Base-by-base conservation (phyloP, 2,797 vertebrate genomes). In the Anguilla obscura region DNA sequence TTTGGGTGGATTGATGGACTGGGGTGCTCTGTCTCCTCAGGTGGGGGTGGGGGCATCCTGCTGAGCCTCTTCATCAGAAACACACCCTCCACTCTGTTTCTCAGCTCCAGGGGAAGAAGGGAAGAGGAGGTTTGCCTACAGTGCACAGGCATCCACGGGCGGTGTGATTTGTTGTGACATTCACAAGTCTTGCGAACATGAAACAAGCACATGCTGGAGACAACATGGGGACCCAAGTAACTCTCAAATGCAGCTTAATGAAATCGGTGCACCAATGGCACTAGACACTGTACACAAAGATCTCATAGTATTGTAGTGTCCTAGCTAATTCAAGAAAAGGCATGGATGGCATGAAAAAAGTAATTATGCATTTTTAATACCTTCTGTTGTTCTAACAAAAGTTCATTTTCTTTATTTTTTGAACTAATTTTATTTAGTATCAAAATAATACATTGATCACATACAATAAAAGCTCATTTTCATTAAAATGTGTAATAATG, bases 1-100 rank as follows among this genome's bases (percentile, higher is more conserved):
- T 58, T 9, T 58, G 33, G 54, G 54, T 54, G 58, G 86, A 60
- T 80, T 87, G 86, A 87, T 87, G 86, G 74, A 80, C 54, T 60
- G 30, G 50, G 74, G 33, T 9, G 48, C 52, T 83, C 45, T 8
- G 27, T 4, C 79, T 36, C 12, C 30, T 18, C 1, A 30, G 52
- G 84, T 56, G 84, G 84, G 79, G 36, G 56, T 60, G 21, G 60
- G 58, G 52, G 71, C 9, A 54, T 27, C 71, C 86, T 36, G 50
- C 86, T 58, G 86, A 86, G 86, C 0, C n/a, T 36, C 18, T 56
- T 60, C 71, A 3, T 33, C 56, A 33, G 76, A 56, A 60, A 69
- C 33, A 27, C 40, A 0, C 86, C 76, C 76, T 63, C 76, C 82
- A 40, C 63, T 36, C 33, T n/a, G 74, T 82, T 87, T 79, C 86